A percentile compares a stretch with the other conserved stretches of the same genome.
phyloP scores from a whole-genome alignment of 2,888 invertebrate genomes.

The Campopleginae sp. region DNA sequence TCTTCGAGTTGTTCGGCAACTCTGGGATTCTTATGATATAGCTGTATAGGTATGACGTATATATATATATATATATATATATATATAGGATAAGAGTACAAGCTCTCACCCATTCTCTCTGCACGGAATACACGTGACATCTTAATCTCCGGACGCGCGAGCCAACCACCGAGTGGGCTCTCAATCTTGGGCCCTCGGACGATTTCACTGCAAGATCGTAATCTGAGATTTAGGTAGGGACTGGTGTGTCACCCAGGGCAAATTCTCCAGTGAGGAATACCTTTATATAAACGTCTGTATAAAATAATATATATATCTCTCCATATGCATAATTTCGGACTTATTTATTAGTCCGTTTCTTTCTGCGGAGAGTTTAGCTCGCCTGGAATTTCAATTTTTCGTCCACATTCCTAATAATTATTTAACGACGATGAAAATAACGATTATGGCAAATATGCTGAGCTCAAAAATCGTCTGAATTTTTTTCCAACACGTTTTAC shows the following conservation, averaged over 20 bases:
- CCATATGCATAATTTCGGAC: neutral
- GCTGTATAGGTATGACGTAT: conserved; percentile 6
- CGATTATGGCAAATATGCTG: too few species aligned
- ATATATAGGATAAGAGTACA: conserved; percentile 9
- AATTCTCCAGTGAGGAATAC: conserved; percentile 63
- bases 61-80: neutral
- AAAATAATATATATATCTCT: conserved; percentile 27
- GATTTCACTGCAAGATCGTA: conserved; percentile 78
- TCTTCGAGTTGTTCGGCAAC: conserved; percentile 55
- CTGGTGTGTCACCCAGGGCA: conserved; percentile 75
- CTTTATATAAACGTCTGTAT: conserved; percentile 55
- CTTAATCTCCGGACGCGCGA: conserved; percentile 76
- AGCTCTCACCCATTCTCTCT: conserved; percentile 51
- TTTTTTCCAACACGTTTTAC: too few species aligned
- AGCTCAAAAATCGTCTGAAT: too few species aligned
- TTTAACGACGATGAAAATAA: neutral
- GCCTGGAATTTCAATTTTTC: neutral
- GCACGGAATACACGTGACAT: conserved; percentile 77
- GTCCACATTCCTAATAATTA: neutral
- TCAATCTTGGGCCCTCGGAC: conserved; percentile 76
- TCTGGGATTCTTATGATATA: conserved; percentile 38
- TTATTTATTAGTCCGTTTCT: conserved; percentile 24
- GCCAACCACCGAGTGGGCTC: conserved; percentile 74
- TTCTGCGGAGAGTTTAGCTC: neutral
- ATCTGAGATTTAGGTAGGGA: conserved; percentile 79